Base-by-base conservation (phyloP, 2,113 vertebrate species). In the Muntiacus muntjak region DNA sequence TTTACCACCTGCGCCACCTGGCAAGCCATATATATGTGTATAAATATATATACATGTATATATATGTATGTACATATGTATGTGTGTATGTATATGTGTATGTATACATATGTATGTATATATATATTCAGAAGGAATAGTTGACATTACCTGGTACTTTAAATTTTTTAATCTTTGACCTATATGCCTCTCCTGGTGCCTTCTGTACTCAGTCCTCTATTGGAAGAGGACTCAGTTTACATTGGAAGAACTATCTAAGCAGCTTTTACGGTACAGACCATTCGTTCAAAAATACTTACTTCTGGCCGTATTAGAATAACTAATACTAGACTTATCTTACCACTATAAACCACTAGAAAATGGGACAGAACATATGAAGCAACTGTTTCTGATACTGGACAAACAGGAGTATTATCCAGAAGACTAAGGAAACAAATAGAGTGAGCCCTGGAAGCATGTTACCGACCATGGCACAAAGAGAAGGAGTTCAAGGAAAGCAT, bases 281-380 rank as follows among this genome's bases (percentile, higher is more conserved):
- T 89, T 92, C 26, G 23, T 84, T 89, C 52, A 93, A 94, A 97
- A 93, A 85, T n/a, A 89, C 10, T 95, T 95, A 67, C 40, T 96
- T 78, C 33, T 83, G 9, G 76, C n/a, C 4, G 28, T 84, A 57
- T 89, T 93, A 15, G 11, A 57, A n/a, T 89, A 64, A 88, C 25
- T 85, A 81, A 9, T 83, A 58, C 11, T 19, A 92, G n/a, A 83
- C 40, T 60, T 85, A 40, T 47, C 4, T 92, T 87, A 33, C 74
- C 57, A 95, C 25, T 52, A 74, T 89, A 64, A 93, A 58, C 16
- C 92, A 83, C 60, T 89, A 92, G 81, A 83, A 96, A 93, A 92
- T 90, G 71, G 45, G n/a, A n/a, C 26, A 93, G 71, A 86, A 97
- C 64, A 84, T 15, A 58, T 82, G 28, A 81, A 97, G 74, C 60